Evolutionary conservation across 2,888 invertebrate species (phyloP), one percentile per base, ranked within the genome.

Genomic region (Lymantria monacha): DNA sequence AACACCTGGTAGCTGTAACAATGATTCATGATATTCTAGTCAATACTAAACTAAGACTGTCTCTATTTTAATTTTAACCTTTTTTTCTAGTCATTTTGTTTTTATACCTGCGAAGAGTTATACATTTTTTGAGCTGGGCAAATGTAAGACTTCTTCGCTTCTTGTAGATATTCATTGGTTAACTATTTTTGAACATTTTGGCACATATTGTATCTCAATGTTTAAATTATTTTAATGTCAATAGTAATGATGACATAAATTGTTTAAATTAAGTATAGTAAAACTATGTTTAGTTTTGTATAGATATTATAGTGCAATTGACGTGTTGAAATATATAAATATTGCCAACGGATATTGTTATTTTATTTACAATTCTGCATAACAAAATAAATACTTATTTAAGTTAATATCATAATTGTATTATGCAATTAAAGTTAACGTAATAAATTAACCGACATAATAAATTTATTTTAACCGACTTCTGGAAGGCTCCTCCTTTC

Each of bases 121-220:
- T 87, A 87, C 87, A 87, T 89, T 88, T 85, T 73, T 59, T 68
- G 83, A 90, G 90, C 90, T 90, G 90, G 89, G 88, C 68, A 85
- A 89, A 88, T 88, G 90, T 88, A 85, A 74, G 83, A 83, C 80
- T 77, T 59, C 76, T 83, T 83, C 83, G 82, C 81, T 76, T 59
- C 41, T 57, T 46, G 42, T 60, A 61, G 41, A 46, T 48, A 50
- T 46, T 59, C 60, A 48, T 44, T 71, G 13, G 1, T 38, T 53
- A 46, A n/a, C 37, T 41, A 48, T 22, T 15, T 48, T 42, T 33
- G 12, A 42, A 44, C 3, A 52, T 59, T 66, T 58, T 61, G 12
- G 12, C 41, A 66, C 69, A 42, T 58, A 57, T 60, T 70, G 63
- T 69, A 69, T 68, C 70, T 58, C 62, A 57, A 56, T 58, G 60